Evolutionary conservation across 2,797 vertebrate genomes (phyloP).

Genomic region (Aulostomus chinensis): DNA sequence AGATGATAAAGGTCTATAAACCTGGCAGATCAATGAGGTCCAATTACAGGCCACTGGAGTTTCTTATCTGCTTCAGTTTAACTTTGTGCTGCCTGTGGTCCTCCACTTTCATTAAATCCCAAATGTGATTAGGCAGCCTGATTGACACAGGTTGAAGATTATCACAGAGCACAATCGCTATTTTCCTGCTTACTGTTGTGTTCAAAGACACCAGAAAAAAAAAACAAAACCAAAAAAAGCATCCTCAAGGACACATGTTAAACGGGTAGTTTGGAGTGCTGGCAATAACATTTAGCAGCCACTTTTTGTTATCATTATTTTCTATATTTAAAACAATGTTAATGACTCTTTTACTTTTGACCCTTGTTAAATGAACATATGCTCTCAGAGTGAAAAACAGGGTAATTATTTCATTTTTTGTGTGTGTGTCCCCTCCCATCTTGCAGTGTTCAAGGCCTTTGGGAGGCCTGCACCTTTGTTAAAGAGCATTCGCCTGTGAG

Average conservation of each 20-base stretch:
- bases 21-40: conserved; percentile 75
- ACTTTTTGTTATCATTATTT: conserved; percentile 32
- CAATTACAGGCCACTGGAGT: conserved; percentile 77
- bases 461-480: conserved; percentile 58
- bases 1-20: conserved; percentile 77
- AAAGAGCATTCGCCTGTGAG: conserved; percentile 69
- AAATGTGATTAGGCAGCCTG: conserved; percentile 70
- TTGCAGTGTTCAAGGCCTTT: conserved; percentile 42
- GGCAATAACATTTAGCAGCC: conserved; percentile 12
- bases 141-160: conserved; percentile 72
- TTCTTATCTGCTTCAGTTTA: conserved; percentile 75
- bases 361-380: conserved; percentile 44
- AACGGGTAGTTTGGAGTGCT: conserved; percentile 10
- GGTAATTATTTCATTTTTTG: conserved; percentile 21
- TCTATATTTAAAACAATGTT: conserved; percentile 41
- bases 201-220: conserved; percentile 68
- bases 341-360: conserved; percentile 42
- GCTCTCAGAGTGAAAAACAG: no score
- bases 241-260: conserved; percentile 68
- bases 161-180: conserved; percentile 59
- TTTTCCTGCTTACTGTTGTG: conserved; percentile 63
- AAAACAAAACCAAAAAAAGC: no score
- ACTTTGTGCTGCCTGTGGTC: conserved; percentile 75
- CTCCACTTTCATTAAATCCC: conserved; percentile 76
- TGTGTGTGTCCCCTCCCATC: conserved; percentile 24